Conservation (phyloP, 2,888 invertebrate species). For the Agrotis exclamationis region DNA sequence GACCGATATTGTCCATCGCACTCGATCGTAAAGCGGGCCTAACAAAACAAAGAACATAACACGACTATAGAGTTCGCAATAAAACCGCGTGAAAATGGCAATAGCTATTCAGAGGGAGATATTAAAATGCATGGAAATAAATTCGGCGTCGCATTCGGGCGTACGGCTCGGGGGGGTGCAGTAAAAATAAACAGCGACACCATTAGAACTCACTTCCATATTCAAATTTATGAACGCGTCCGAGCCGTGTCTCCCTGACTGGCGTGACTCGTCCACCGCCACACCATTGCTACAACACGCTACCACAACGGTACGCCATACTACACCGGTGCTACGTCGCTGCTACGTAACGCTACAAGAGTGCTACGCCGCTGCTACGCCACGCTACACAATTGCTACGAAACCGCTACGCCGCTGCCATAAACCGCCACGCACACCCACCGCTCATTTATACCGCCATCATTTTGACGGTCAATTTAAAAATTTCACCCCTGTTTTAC, state of each 20-base stretch:
- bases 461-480: slow-evolving; percentile 87
- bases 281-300: slow-evolving; percentile 62
- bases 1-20: slow-evolving; percentile 82
- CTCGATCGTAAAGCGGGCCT: slow-evolving; percentile 83
- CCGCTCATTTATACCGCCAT: slow-evolving; percentile 82
- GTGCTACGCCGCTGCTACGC: slow-evolving; percentile 18
- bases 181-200: slow-evolving; percentile 92
- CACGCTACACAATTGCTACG: slow-evolving; percentile 33
- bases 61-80: slow-evolving; percentile 84
- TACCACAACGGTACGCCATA: neutral
- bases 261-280: slow-evolving; percentile 67
- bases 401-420: slow-evolving; percentile 26
- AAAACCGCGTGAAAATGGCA: slow-evolving; percentile 91
- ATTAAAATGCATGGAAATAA: slow-evolving; percentile 92
- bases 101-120: slow-evolving; percentile 91
- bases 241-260: slow-evolving; percentile 73
- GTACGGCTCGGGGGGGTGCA: slow-evolving; percentile 90
- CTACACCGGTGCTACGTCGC: slow-evolving; percentile 30
- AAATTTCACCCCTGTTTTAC: slow-evolving; percentile 83
- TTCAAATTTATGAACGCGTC: slow-evolving; percentile 91
- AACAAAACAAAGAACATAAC: slow-evolving; percentile 84
- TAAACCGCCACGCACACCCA: slow-evolving; percentile 61
- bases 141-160: slow-evolving; percentile 92
- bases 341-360: neutral
- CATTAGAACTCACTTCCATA: slow-evolving; percentile 92